Conservation (phyloP, 1,140 invertebrate genomes). For the Scylla paramamosain region DNA sequence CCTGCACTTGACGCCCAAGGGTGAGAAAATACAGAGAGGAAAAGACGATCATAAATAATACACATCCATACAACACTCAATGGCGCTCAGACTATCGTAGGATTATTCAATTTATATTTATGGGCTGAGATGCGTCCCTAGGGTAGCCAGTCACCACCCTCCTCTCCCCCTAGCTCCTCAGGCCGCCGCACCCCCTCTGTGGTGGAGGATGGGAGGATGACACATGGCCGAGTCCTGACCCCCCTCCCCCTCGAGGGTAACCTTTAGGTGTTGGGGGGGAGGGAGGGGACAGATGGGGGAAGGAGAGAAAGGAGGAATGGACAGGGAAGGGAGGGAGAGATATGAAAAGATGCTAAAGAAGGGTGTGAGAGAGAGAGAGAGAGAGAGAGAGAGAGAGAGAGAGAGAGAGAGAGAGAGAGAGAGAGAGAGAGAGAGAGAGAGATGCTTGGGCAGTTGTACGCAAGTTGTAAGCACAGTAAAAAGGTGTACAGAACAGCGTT, state of each 20-base stretch:
- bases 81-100: not conserved
- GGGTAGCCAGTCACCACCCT: not conserved
- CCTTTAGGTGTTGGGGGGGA: not conserved
- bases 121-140: not conserved
- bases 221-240: not conserved
- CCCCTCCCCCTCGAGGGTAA: not conserved
- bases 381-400: not conserved
- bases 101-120: constrained; percentile 25
- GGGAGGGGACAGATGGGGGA: not conserved
- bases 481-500: not conserved
- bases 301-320: not conserved
- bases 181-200: not conserved
- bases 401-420: not conserved
- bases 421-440: not conserved
- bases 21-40: not conserved
- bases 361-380: not conserved
- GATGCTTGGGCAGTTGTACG: not conserved
- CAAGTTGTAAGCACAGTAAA: not conserved
- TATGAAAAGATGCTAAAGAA: too few species aligned
- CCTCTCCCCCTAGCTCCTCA: not conserved
- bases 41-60: not conserved
- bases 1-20: not conserved
- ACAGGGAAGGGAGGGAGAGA: not conserved
- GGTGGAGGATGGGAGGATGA: not conserved
- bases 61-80: not conserved